These are phyloP conservation scores for Hystrix brachyura DNA, from an alignment of 2,113 vertebrate genomes.

Conservation along the genomic window DNA sequence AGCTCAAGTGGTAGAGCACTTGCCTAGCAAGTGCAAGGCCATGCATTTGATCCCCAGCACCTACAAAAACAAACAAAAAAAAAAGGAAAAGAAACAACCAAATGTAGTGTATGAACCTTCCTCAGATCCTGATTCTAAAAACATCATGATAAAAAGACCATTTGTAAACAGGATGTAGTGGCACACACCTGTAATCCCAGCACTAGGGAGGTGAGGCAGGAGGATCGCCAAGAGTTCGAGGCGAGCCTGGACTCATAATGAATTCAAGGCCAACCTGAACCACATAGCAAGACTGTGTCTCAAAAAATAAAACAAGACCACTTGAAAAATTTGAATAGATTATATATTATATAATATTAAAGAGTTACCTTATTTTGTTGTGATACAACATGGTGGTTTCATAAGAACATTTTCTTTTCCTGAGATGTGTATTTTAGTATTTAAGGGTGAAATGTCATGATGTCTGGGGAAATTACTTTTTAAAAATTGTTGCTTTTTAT, in stretches of 20 bases:
- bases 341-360: background rate
- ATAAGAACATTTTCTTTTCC: background rate
- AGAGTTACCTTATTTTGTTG: conserved; percentile 11
- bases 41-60: too few species aligned
- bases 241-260: background rate
- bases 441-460: background rate
- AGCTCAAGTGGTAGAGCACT: too few species aligned
- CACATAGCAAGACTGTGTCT: background rate
- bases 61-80: too few species aligned
- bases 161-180: background rate
- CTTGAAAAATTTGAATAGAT: background rate
- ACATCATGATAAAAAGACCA: conserved; percentile 32
- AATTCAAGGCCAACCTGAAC: background rate
- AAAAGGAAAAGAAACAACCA: conserved; percentile 21
- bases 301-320: background rate
- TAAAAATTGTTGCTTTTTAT: background rate
- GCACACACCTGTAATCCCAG: background rate
- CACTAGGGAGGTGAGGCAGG: background rate
- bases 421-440: conserved; percentile 4
- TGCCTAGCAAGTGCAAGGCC: too few species aligned
- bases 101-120: background rate
- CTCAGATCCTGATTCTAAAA: background rate
- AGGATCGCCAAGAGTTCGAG: background rate
- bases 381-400: conserved; percentile 1
- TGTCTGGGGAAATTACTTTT: background rate